Evolutionary conservation across 2,888 invertebrate species (phyloP).

Genomic region (Yponomeuta evonymella): DNA sequence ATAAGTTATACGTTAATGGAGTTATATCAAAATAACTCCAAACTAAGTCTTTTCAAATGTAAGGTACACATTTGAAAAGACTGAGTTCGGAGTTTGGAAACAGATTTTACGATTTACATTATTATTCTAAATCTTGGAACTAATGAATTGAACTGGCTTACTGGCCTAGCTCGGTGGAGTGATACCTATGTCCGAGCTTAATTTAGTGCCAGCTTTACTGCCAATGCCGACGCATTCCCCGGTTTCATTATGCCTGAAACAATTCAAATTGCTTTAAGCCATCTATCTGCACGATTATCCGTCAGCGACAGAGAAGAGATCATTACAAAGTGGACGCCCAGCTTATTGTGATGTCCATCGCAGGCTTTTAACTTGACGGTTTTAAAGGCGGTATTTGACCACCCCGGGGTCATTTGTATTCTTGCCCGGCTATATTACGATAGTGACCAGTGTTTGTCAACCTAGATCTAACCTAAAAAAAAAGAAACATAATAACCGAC

Average conservation of each 20-base stretch:
- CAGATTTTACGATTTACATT: too few species aligned
- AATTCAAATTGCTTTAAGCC: neutral
- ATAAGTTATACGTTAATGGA: too few species aligned
- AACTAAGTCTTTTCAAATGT: too few species aligned
- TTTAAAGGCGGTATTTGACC: neutral
- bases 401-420: neutral
- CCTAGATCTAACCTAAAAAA: neutral
- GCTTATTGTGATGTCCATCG: neutral
- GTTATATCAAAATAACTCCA: too few species aligned
- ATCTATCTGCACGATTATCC: neutral
- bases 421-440: neutral
- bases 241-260: neutral
- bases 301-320: neutral
- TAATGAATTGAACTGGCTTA: too few species aligned
- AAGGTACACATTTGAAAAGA: too few species aligned
- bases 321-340: neutral
- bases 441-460: neutral
- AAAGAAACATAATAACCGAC: too few species aligned
- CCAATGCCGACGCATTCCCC: neutral
- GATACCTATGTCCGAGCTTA: too few species aligned
- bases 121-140: too few species aligned
- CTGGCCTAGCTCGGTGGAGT: too few species aligned
- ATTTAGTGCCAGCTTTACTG: too few species aligned
- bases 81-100: too few species aligned
- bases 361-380: neutral